Evolutionary conservation across 2,888 invertebrate genomes (phyloP), one percentile per base, ranked within the genome.

Genomic region (Pseudoips prasinana): DNA sequence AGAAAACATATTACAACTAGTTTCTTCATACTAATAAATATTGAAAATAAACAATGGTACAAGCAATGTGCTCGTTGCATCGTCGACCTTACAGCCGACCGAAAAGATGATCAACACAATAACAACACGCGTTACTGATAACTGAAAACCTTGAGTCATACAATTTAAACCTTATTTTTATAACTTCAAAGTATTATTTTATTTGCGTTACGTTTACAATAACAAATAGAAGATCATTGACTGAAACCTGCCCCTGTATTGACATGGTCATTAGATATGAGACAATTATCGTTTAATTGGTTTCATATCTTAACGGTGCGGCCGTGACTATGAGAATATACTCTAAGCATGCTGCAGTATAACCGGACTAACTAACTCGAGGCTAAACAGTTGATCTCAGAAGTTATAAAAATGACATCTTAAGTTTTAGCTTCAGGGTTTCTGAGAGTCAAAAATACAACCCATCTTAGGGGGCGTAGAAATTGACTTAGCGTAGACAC

Each of bases 211-310:
- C 10, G 24, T 47, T 53, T 9, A 41, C 51, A 54, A 65, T 63
- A 56, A 57, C 51, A 56, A 40, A 29, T 47, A 33, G 20, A 27
- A 46, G 72, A 58, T 59, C 73, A 67, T 52, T 58, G 72, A 63
- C 72, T 69, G 72, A 67, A 56, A 48, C 57, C 51, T 67, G 70
- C 39, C 63, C 64, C 31, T 7, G 2, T 39, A 9, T 36, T 46
- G 45, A 48, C 51, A 39, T 39, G 14, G 11, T 22, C 17, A 20
- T 22, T 46, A 50, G 58, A 48, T 56, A 44, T 44, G 24, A 33
- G 32, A n/a, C 20, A 5, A 39, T 49, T 40, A 53, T 48, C 31
- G 27, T 35, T 43, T 45, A 50, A 54, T 50, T 47, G 24, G 36
- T 28, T 37, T 30, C 0, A 35, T 57, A 49, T 46, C 37, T 32